A percentile compares a stretch with the other conserved stretches of the same genome.
Evolutionary conservation across 2,797 vertebrate genomes (phyloP).

Genomic region (Thamnophis elegans): DNA sequence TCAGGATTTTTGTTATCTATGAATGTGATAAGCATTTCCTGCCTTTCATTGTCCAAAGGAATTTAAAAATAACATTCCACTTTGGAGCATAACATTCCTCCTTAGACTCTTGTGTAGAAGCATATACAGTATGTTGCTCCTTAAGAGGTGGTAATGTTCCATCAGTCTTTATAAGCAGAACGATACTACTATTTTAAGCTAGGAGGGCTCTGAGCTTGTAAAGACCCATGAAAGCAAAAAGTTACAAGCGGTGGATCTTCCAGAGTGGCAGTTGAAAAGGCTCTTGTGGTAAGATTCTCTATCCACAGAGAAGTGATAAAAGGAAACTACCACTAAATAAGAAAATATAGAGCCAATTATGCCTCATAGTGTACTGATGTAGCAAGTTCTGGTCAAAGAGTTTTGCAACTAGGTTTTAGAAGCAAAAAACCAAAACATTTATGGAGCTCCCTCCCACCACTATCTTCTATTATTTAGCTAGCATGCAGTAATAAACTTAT

Average conservation of each 20-base stretch:
- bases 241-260: neutral
- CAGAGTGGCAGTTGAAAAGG: neutral
- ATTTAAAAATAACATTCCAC: neutral
- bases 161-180: neutral
- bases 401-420: neutral
- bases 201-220: neutral
- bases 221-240: neutral
- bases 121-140: neutral
- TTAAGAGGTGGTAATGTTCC: neutral
- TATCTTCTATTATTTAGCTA: neutral
- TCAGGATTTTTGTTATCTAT: neutral
- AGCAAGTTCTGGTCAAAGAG: neutral
- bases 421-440: neutral
- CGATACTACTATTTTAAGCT: neutral
- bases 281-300: neutral
- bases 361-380: neutral
- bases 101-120: neutral
- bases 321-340: neutral
- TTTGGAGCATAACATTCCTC: neutral
- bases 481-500: neutral
- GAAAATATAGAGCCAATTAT: neutral
- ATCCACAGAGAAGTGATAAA: neutral
- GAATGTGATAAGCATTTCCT: neutral
- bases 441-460: neutral
- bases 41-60: neutral